Conservation (phyloP, 2,113 vertebrate genomes). For the Mungos mungo region DNA sequence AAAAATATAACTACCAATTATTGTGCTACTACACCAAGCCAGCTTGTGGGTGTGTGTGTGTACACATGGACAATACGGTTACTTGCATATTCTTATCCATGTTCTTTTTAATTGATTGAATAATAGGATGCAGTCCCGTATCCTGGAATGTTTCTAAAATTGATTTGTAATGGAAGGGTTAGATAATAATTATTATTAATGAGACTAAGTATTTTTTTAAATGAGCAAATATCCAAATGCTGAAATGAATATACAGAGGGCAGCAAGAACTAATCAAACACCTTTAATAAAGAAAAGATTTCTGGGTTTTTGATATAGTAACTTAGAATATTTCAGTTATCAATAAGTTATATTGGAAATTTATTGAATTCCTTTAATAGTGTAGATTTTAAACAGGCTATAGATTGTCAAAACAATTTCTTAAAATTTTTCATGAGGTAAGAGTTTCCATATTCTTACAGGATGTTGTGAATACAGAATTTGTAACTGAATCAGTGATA, state of each 20-base stretch:
- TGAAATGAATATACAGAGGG: background rate
- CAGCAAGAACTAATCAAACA: background rate
- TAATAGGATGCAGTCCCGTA: background rate
- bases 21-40: background rate
- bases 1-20: background rate
- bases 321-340: background rate
- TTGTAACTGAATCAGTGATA: background rate
- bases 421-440: background rate
- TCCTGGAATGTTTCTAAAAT: background rate
- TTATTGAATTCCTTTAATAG: background rate
- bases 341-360: background rate
- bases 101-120: background rate
- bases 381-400: background rate
- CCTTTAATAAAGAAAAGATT: background rate
- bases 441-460: background rate
- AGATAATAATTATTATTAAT: background rate
- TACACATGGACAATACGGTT: background rate
- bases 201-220: background rate
- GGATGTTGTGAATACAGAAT: background rate
- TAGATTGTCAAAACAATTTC: background rate
- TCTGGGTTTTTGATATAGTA: background rate
- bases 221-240: background rate
- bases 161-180: background rate
- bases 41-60: no score
- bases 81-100: background rate